Base-by-base conservation (phyloP, 2,113 vertebrate species). In the Synchiropus splendidus region DNA sequence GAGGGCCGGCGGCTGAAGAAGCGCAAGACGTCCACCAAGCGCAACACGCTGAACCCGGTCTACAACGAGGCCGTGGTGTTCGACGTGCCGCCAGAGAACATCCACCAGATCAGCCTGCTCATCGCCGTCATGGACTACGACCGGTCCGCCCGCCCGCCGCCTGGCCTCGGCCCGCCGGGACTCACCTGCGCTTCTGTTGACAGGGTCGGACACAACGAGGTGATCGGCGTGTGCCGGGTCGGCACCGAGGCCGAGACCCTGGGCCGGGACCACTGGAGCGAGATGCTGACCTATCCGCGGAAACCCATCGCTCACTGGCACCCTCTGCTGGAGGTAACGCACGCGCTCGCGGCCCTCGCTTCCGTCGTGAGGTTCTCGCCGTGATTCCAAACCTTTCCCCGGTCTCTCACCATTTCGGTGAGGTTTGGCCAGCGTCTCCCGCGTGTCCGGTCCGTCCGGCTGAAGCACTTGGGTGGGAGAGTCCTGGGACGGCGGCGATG, bases 61-160 rank as follows among this genome's bases (percentile, higher is more conserved):
- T 99, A 99, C 84, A 99, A 99, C 31, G 95, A 99, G 89, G 95
- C 95, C 88, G 98, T 99, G 75, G 92, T 99, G 70, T 99, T 99
- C 70, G 95, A 99, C 1, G 89, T 99, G 59, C 95, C 92, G 63
- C 94, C 93, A 0, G 95, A 99, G 81, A 99, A 89, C 72, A 97
- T 99, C 54, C 90, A 99, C 79, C 93, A 99, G 86, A 95, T 97
- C 79, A 94, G 90, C 78, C 74, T 99, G 74, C 89, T 86, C 27
- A 95, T 99, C 78, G 95, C 95, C 1, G 93, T 98, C 73, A 97
- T 99, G 93, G 95, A 99, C 83, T 99, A 99, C 3, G 95, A 99
- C 77, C 90, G 93, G 95, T 97, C 75, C 90, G 92, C 48, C 2
- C 3, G 27, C 34, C 6, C 6, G 8, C n/a, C 9, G 1, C 33